phyloP scores from a whole-genome alignment of 2,113 vertebrate species.

The Microcebus ravelobensis region DNA sequence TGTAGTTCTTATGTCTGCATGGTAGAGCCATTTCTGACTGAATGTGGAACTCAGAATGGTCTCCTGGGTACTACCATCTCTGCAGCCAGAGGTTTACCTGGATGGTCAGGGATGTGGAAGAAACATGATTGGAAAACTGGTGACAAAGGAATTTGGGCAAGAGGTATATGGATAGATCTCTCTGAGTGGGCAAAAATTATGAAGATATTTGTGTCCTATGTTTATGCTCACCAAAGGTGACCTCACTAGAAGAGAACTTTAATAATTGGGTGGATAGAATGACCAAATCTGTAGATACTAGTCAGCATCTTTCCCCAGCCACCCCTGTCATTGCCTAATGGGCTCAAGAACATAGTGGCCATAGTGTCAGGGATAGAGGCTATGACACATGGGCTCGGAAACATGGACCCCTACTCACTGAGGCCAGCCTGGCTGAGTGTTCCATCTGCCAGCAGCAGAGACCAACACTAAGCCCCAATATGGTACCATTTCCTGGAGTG shows the following conservation, averaged over 20 bases:
- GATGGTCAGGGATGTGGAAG: neutral
- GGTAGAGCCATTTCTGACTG: neutral
- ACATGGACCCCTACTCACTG: neutral
- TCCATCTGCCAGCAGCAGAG: neutral
- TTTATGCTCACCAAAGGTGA: neutral
- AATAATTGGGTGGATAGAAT: neutral
- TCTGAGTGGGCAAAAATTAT: neutral
- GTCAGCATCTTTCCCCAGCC: neutral
- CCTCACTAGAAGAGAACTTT: neutral
- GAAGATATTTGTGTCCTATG: neutral
- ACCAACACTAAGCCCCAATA: neutral
- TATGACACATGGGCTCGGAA: neutral
- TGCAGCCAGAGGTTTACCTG: neutral
- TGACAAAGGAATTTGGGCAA: neutral
- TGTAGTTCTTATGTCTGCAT: rapidly evolving
- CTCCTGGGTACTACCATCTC: neutral
- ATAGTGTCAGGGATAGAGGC: neutral
- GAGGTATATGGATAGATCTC: neutral
- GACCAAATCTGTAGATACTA: neutral
- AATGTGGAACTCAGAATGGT: neutral
- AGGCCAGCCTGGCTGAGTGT: neutral
- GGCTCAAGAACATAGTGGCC: neutral
- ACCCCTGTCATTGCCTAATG: neutral
- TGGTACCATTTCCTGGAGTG: neutral
- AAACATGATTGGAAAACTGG: neutral